phyloP scores from a whole-genome alignment of 2,888 invertebrate genomes.

The Eilema depressum region DNA sequence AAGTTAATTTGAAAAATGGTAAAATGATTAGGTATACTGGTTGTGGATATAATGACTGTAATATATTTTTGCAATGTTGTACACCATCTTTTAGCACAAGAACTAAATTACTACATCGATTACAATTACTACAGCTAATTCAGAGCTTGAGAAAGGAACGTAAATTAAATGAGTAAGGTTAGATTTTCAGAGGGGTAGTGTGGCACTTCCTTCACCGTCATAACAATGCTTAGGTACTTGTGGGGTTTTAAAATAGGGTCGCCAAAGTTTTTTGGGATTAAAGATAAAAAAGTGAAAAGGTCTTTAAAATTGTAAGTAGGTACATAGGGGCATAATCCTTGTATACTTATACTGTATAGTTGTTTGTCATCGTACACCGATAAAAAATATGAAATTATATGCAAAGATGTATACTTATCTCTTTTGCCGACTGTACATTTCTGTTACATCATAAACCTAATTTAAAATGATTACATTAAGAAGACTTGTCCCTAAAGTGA shows the following conservation, averaged over 20 bases:
- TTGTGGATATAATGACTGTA: background rate
- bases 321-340: too few relatives aligned
- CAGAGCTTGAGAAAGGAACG: background rate
- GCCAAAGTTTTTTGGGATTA: background rate
- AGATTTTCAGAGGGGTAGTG: background rate
- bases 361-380: too few relatives aligned
- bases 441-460: conserved; percentile 18
- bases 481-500: conserved; percentile 39
- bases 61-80: too few relatives aligned
- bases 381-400: too few relatives aligned
- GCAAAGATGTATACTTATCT: background rate
- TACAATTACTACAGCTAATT: too few relatives aligned
- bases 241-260: background rate
- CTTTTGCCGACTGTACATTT: too few relatives aligned
- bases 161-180: background rate
- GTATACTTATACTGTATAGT: background rate
- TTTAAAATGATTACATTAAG: conserved; percentile 34
- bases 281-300: too few relatives aligned
- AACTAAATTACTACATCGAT: too few relatives aligned
- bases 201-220: background rate
- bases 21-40: background rate
- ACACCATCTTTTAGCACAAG: too few relatives aligned
- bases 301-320: background rate
- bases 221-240: background rate
- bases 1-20: too few relatives aligned